These are phyloP conservation scores for Drosophila athabasca DNA, from an alignment of 1,140 invertebrate genomes.

Conservation along the genomic window DNA sequence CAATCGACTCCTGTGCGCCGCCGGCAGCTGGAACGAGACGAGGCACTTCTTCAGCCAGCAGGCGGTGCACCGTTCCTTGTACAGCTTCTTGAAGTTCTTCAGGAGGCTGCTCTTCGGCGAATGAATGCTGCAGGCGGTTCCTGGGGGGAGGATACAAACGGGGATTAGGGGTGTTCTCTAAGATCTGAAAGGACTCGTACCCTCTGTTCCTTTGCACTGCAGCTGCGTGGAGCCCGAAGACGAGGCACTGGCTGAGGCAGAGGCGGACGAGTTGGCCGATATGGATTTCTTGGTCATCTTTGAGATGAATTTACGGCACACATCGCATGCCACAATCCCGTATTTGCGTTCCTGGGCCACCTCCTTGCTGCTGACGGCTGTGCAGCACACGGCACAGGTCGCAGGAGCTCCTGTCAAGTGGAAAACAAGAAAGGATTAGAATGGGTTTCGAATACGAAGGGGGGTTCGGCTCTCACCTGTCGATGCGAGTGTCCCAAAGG, in stretches of 20 bases:
- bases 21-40: constrained; percentile 90
- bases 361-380: constrained; percentile 90
- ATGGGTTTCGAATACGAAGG: not conserved
- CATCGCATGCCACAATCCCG: constrained; percentile 92
- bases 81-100: constrained; percentile 88
- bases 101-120: constrained; percentile 89
- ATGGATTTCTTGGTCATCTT: constrained; percentile 85
- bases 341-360: constrained; percentile 91
- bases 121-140: constrained; percentile 87
- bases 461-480: constrained; percentile 17
- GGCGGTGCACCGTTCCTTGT: constrained; percentile 90
- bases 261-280: constrained; percentile 16
- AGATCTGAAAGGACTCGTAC: constrained; percentile 61
- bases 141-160: constrained; percentile 65
- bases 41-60: constrained; percentile 94
- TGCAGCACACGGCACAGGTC: constrained; percentile 88
- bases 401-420: constrained; percentile 2
- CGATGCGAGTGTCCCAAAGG: constrained; percentile 52
- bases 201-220: constrained; percentile 89
- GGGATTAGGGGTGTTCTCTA: too few relatives aligned
- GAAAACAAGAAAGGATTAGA: not conserved
- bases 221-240: constrained; percentile 73
- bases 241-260: constrained; percentile 60
- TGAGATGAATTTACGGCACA: constrained; percentile 93
- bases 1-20: constrained; percentile 87